Conservation (phyloP, 2,797 vertebrate genomes). For the Eptatretus atami region DNA sequence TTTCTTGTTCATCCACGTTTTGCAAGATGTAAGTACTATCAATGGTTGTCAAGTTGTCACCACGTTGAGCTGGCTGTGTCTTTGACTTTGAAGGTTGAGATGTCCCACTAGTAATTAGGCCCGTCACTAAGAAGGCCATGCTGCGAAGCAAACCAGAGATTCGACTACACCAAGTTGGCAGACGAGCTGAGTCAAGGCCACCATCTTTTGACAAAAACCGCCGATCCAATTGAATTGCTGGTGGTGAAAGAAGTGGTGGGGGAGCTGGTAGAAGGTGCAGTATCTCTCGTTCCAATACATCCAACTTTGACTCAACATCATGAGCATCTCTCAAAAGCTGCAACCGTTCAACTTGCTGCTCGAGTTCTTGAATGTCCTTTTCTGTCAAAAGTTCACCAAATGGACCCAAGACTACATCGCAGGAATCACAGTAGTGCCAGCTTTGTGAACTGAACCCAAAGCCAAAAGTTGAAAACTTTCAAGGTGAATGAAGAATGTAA, state of each 20-base stretch:
- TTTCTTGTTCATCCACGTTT: too few species aligned
- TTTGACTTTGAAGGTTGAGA: too few species aligned
- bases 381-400: constrained; percentile 67
- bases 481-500: constrained; percentile 7
- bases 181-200: constrained; percentile 24
- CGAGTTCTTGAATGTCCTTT: constrained; percentile 42
- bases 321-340: constrained; percentile 62
- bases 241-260: constrained; percentile 19
- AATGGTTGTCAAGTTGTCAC: too few species aligned
- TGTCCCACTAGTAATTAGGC: constrained; percentile 27
- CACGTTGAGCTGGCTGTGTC: too few species aligned
- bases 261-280: constrained; percentile 35
- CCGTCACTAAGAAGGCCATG: constrained; percentile 32
- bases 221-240: constrained; percentile 34
- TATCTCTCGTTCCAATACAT: constrained; percentile 35
- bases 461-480: constrained; percentile 34
- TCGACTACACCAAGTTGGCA: constrained; percentile 39
- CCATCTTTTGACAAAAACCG: constrained; percentile 29
- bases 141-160: constrained; percentile 38
- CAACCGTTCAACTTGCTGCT: constrained; percentile 71
- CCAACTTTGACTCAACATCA: constrained; percentile 34
- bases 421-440: constrained; percentile 34
- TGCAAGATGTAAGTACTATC: too few species aligned
- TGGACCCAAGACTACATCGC: constrained; percentile 43
- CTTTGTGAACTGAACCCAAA: constrained; percentile 36